Base-by-base conservation (phyloP, 2,797 vertebrate species). In the Strix occidentalis region DNA sequence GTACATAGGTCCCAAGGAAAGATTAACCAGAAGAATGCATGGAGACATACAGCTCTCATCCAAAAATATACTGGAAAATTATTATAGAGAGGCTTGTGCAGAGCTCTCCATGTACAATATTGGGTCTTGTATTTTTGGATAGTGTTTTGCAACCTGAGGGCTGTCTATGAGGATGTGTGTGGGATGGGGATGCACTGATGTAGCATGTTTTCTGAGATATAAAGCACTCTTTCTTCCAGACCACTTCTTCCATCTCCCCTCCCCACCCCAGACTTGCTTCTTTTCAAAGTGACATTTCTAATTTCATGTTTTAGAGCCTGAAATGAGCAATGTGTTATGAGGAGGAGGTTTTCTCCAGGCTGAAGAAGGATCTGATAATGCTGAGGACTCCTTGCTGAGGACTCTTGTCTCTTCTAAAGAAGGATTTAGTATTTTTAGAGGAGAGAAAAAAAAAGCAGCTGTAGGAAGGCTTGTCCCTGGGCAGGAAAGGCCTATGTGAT, bases 41-140 rank as follows among this genome's bases (percentile, higher is more conserved):
- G 48, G 23, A 76, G 58, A 28, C 17, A 24, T 3, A 35, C 28
- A 83, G 11, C 39, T 60, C 14, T 17, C 12, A 58, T 26, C 39
- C 39, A n/a, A 58, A 90, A 39, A 69, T 11, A 68, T 19, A 6
- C 18, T 2, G 41, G 18, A 53, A 95, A 90, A 90, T 45, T 0
- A 33, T 51, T 8, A 33, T 3, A 68, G 54, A 83, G 54, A 45
- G 41, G 24, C 10, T 86, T 31, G 5, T 21, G 33, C 11, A 57
- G 80, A 72, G 33, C 41, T 72, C 20, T 64, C 25, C 33, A 11
- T 1, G 29, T 39, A 7, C 43, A 45, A 3, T 0, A 0, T 10
- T 12, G 53, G 10, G n/a, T 41, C 56, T 26, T 11, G 8, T 2
- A 2, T 6, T 16, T 12, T 66, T 0, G 0, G 37, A 4, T 1